Evolutionary conservation across 1,140 invertebrate species (phyloP).

Genomic region (Ceratoteleas bidentatus): DNA sequence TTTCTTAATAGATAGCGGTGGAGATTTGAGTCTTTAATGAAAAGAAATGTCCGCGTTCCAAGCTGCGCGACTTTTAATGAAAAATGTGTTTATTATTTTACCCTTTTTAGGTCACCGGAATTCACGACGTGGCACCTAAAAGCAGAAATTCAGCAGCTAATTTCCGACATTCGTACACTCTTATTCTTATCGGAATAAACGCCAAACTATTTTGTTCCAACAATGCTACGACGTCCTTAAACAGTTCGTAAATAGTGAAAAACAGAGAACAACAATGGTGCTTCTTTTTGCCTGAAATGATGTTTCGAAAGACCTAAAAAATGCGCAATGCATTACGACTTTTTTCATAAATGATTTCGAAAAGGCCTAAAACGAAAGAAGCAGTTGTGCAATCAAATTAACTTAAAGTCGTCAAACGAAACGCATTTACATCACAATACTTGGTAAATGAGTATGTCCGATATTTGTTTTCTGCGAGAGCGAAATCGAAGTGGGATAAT

Average conservation of each 20-base stretch:
- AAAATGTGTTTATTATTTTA: slow-evolving; percentile 26
- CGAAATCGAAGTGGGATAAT: slow-evolving; percentile 11
- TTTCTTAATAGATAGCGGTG: slow-evolving; percentile 37
- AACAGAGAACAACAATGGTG: no score
- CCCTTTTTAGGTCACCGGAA: slow-evolving; percentile 10
- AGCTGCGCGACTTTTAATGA: slow-evolving; percentile 10
- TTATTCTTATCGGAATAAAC: background rate
- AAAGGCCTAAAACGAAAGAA: background rate
- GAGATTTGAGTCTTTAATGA: slow-evolving; percentile 26
- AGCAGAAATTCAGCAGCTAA: background rate
- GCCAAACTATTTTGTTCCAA: background rate
- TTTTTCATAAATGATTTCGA: background rate
- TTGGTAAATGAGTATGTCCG: slow-evolving; percentile 15
- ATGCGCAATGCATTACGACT: background rate
- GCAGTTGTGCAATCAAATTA: background rate
- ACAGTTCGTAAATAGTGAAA: no score
- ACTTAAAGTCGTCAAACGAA: background rate
- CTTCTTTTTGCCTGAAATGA: no score
- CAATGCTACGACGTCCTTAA: no score
- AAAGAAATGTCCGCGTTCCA: slow-evolving; percentile 1
- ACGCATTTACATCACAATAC: slow-evolving; percentile 11
- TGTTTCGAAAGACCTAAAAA: no score
- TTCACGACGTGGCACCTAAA: slow-evolving; percentile 1
- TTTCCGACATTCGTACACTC: background rate
- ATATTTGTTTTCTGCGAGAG: slow-evolving; percentile 17